phyloP scores from a whole-genome alignment of 2,113 vertebrate genomes.

The Leucosticte australis region DNA sequence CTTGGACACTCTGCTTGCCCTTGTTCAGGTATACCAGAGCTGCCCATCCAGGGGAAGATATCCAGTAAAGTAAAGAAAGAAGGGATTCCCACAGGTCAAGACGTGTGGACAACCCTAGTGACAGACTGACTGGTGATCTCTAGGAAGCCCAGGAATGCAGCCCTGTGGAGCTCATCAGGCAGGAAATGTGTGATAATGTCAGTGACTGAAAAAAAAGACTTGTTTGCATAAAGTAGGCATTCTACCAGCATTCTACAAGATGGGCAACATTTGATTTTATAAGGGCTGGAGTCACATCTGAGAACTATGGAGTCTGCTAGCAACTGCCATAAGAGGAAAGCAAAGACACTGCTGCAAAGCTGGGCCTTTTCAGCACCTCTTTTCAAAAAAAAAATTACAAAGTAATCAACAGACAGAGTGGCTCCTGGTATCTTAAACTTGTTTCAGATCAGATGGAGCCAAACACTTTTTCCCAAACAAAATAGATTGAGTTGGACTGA shows the following conservation, averaged over 20 bases:
- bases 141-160: neutral
- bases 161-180: too few species aligned
- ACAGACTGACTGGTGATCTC: neutral
- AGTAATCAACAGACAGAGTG: neutral
- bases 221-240: neutral
- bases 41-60: neutral
- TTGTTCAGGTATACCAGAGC: neutral
- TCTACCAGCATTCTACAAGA: neutral
- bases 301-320: neutral
- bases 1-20: neutral
- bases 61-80: neutral
- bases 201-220: neutral
- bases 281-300: neutral
- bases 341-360: neutral
- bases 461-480: neutral
- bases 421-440: neutral
- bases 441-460: neutral
- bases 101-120: rapidly evolving
- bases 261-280: neutral
- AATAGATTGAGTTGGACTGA: neutral
- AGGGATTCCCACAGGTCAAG: neutral
- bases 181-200: neutral
- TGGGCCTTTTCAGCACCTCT: neutral
- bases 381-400: neutral
- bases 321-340: neutral